Conservation (phyloP, 2,888 invertebrate genomes). For the Xanthorhoe designata region DNA sequence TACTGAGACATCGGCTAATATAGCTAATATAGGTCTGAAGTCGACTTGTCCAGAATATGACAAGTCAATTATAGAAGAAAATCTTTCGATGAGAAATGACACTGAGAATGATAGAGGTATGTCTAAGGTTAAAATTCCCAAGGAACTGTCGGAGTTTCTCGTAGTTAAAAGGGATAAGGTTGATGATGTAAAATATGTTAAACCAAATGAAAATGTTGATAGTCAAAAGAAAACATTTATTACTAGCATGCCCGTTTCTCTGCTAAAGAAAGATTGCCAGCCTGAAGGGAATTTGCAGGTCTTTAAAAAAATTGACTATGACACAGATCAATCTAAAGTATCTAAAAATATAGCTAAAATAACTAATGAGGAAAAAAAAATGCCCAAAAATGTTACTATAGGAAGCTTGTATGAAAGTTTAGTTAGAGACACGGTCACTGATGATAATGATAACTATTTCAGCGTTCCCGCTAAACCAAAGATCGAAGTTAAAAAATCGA, state of each 20-base stretch:
- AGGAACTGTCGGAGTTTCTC: conserved; percentile 17
- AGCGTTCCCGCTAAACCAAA: not conserved
- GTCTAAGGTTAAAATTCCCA: conserved; percentile 2
- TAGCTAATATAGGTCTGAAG: not conserved
- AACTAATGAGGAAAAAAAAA: not conserved
- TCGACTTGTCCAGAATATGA: not conserved
- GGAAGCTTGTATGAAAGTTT: conserved; percentile 22
- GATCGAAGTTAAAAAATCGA: not conserved
- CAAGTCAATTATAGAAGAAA: not conserved
- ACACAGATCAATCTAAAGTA: not conserved
- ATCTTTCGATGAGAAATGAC: not conserved
- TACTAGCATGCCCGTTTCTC: conserved; percentile 13
- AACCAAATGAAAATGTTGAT: conserved; percentile 1
- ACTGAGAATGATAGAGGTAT: not conserved
- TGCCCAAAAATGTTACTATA: conserved; percentile 11
- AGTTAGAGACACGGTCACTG: conserved; percentile 22
- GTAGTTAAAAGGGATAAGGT: conserved; percentile 18
- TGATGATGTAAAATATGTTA: not conserved
- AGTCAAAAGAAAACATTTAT: not conserved
- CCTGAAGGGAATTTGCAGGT: conserved; percentile 11
- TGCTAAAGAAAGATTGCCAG: conserved; percentile 15
- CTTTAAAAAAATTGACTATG: not conserved
- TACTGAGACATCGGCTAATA: not conserved
- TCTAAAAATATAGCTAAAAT: not conserved
- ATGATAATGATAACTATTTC: conserved; percentile 22